Percentiles rank a stretch among this genome's conserved stretches.
These are phyloP conservation scores for Octodon degus DNA, from an alignment of 2,113 vertebrate species.

Conservation along the genomic window DNA sequence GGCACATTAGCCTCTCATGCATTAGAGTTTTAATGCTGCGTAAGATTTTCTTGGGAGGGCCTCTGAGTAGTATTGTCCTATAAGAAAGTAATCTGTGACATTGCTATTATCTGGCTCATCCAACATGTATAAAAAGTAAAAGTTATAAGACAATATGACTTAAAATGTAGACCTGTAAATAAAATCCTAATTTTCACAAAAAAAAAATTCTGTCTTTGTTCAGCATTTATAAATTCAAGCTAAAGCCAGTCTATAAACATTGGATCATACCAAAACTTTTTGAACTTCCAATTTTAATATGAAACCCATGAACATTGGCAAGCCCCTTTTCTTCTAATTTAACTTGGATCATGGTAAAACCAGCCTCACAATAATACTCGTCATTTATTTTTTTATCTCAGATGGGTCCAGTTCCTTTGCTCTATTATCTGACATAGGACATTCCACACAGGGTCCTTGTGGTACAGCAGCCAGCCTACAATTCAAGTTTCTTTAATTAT, in stretches of 20 bases:
- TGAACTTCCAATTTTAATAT: neutral
- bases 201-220: neutral
- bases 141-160: neutral
- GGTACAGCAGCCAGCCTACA: neutral
- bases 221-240: neutral
- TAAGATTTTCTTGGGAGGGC: neutral
- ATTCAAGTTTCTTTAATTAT: neutral
- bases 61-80: neutral
- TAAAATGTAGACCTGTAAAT: neutral
- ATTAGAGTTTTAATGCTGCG: neutral
- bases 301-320: neutral
- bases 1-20: neutral
- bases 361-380: neutral
- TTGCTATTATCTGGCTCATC: neutral
- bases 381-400: neutral
- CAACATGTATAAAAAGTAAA: neutral
- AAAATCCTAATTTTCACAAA: constrained; percentile 30
- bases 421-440: neutral
- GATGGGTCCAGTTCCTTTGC: neutral
- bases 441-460: neutral
- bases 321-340: neutral
- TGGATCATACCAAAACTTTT: neutral
- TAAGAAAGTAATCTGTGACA: neutral
- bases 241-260: neutral
- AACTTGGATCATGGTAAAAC: neutral